A percentile compares a stretch with the other conserved stretches of the same genome.
These are phyloP conservation scores for Agrenia bidenticulata DNA, from an alignment of 2,888 invertebrate genomes.

Conservation along the genomic window DNA sequence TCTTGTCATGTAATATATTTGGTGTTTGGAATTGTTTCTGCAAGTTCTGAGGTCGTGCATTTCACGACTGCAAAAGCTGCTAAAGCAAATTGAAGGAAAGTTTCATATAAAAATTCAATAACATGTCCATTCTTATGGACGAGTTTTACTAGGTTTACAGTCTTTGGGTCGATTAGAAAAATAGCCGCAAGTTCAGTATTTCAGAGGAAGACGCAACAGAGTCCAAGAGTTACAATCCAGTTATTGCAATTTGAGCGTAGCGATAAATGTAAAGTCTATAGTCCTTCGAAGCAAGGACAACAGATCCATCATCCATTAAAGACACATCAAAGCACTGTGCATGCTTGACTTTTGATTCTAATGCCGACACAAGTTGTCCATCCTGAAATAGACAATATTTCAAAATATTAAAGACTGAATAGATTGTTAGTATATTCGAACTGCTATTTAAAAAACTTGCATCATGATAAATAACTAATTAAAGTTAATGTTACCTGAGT, in stretches of 20 bases:
- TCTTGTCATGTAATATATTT: too few relatives aligned
- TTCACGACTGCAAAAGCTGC: too few relatives aligned
- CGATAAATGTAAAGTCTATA: constrained; percentile 99
- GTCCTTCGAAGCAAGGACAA: constrained; percentile 98
- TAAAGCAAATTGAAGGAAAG: too few relatives aligned
- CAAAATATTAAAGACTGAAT: background rate
- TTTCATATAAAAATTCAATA: too few relatives aligned
- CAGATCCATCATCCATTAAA: constrained; percentile 97
- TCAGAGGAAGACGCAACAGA: background rate
- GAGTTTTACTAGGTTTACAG: background rate
- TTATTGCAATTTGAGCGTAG: constrained; percentile 90
- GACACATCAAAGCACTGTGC: constrained; percentile 99
- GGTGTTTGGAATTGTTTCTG: too few relatives aligned
- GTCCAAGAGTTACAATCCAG: constrained; percentile 66
- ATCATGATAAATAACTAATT: too few relatives aligned
- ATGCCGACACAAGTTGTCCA: constrained; percentile 93
- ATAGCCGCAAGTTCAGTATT: background rate
- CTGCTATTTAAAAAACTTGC: constrained; percentile 2
- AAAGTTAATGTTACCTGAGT: constrained; percentile 63
- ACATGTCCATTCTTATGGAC: constrained; percentile 1
- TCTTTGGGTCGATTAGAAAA: background rate
- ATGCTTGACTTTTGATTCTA: constrained; percentile 99
- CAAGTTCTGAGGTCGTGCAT: too few relatives aligned
- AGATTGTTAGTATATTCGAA: background rate
- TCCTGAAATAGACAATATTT: constrained; percentile 65